Evolutionary conservation across 2,797 vertebrate genomes (phyloP), one percentile per base, ranked within the genome.

Genomic region (Mormyrops attenuatus): DNA sequence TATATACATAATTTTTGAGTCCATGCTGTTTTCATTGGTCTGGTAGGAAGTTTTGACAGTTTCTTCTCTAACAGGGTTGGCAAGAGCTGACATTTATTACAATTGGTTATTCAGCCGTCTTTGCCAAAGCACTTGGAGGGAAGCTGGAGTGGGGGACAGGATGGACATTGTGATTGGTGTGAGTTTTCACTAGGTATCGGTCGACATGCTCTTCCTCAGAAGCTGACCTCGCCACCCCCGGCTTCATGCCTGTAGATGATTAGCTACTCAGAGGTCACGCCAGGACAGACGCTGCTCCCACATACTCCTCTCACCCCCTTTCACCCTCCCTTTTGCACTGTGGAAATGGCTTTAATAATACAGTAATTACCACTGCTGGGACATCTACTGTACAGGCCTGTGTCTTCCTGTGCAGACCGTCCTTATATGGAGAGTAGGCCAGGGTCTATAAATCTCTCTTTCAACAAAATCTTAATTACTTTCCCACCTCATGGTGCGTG

Each of bases 391-490:
- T 87, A 89, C 89, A 57, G 60, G 17, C 89, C 87, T 9, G 5
- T 91, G 90, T 91, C 91, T 91, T 88, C 50, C 30, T 30, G 30
- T 60, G 13, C 86, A 53, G 52, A 5, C 63, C 49, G 15, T 50
- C 9, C 49, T 30, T 30, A 20, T 22, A 49, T 52, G 52, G 3
- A 89, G 5, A 82, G 34, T 50, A 82, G 87, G 92, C 90, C 89
- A 91, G 86, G 89, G 63, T 69, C 90, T 87, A 91, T 94, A 93
- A 93, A 93, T 93, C 91, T 69, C 0, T 89, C 91, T 93, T 92
- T 94, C 93, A 94, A 89, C 92, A 91, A 69, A 90, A 89, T 50
- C 86, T 60, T 89, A 53, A 89, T 82, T 88, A 86, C 82, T 34
- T 2, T 84, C 90, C 91, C 90, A 90, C 38, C 0, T 41, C 7